A percentile compares a stretch with the other conserved stretches of the same genome.
These are phyloP conservation scores for Neocrepidodera transversa DNA, from an alignment of 2,888 invertebrate genomes.

Conservation along the genomic window DNA sequence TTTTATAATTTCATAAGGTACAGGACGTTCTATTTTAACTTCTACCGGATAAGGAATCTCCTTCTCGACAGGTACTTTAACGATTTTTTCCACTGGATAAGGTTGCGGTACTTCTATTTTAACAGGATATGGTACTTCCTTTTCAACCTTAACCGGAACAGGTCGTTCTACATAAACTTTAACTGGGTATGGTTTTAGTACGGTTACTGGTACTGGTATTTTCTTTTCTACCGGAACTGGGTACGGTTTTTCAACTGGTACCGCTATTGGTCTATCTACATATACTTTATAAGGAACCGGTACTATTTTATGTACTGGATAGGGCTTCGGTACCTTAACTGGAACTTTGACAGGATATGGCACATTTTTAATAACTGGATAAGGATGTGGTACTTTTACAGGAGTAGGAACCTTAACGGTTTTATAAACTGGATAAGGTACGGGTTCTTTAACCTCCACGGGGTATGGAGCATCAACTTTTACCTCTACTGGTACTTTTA, in stretches of 20 bases:
- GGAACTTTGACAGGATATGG: constrained; percentile 73
- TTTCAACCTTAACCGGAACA: constrained; percentile 68
- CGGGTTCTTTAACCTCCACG: constrained; percentile 67
- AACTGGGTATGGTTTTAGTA: constrained; percentile 74
- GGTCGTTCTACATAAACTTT: constrained; percentile 59
- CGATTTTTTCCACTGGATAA: constrained; percentile 68
- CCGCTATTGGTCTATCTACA: constrained; percentile 27
- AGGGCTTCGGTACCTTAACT: constrained; percentile 69
- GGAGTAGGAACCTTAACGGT: constrained; percentile 39
- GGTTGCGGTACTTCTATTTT: constrained; percentile 70
- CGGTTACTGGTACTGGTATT: constrained; percentile 71
- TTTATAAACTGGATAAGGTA: constrained; percentile 42
- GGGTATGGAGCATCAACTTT: constrained; percentile 65
- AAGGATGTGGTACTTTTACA: constrained; percentile 68
- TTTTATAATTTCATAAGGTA: constrained; percentile 31
- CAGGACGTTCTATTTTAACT: constrained; percentile 33
- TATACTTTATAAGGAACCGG: constrained; percentile 35
- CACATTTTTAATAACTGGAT: constrained; percentile 73
- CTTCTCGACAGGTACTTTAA: constrained; percentile 76
- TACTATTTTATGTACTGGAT: constrained; percentile 73
- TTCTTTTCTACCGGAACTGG: constrained; percentile 71
- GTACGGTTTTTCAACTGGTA: constrained; percentile 63
- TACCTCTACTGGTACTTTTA: constrained; percentile 71
- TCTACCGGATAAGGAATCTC: constrained; percentile 72
- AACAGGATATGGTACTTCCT: constrained; percentile 67